Evolutionary conservation across 2,113 vertebrate genomes (phyloP).

Genomic region (Limnothrissa miodon): DNA sequence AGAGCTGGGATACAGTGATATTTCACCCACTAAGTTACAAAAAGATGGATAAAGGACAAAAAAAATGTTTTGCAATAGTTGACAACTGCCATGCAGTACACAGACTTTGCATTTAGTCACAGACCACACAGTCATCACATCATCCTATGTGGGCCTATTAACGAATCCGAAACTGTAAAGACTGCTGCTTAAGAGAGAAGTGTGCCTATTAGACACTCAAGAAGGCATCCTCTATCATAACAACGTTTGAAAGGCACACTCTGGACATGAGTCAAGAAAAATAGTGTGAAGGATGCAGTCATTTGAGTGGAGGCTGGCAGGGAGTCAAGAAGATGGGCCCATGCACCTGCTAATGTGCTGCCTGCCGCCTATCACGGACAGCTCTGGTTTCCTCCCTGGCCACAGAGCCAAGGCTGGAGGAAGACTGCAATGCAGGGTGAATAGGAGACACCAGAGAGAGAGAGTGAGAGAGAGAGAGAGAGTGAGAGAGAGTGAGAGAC

Average conservation of each 20-base stretch:
- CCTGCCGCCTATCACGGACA: slow-evolving; percentile 13
- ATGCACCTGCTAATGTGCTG: slow-evolving; percentile 29
- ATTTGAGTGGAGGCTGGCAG: slow-evolving; percentile 30
- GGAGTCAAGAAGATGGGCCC: slow-evolving; percentile 21
- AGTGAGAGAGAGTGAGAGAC: slow-evolving; percentile 1
- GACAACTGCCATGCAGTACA: not conserved
- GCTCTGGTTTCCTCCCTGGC: slow-evolving; percentile 41
- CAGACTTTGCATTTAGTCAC: not conserved
- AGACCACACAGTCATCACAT: not conserved
- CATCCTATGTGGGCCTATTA: not conserved
- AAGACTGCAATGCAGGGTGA: slow-evolving; percentile 61
- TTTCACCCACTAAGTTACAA: not conserved
- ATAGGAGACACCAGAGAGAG: slow-evolving; percentile 30
- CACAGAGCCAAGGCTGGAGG: slow-evolving; percentile 41
- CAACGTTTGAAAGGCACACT: slow-evolving; percentile 12
- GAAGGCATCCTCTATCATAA: slow-evolving; percentile 21
- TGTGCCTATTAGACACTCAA: not conserved
- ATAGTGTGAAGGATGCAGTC: slow-evolving; percentile 22
- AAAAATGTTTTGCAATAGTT: too few species aligned
- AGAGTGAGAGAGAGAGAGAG: slow-evolving; percentile 9
- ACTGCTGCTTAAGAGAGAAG: not conserved
- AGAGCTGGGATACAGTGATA: not conserved
- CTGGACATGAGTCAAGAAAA: not conserved
- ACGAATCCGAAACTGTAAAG: not conserved
- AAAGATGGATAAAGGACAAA: not conserved